Conservation (phyloP, 2,113 vertebrate species). For the Ceuthmochares aereus region DNA sequence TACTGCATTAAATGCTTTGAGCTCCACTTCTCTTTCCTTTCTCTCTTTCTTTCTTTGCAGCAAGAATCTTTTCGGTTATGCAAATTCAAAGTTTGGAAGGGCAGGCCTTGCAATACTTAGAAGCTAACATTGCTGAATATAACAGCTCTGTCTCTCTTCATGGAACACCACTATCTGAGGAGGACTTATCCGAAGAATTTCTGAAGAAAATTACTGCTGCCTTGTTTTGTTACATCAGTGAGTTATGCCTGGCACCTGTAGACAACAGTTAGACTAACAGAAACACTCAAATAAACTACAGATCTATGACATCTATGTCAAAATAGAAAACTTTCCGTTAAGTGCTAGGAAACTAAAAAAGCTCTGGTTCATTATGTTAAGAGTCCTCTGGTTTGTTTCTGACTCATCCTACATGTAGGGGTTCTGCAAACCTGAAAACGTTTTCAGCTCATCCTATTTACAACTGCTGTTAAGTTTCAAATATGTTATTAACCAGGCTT, state of each 20-base stretch:
- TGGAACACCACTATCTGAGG: neutral
- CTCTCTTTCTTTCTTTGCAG: neutral
- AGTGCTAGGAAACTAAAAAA: neutral
- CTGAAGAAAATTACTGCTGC: neutral
- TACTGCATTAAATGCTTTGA: neutral
- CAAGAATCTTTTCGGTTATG: neutral
- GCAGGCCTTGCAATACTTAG: neutral
- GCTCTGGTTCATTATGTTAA: neutral
- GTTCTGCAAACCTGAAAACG: neutral
- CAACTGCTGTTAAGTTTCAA: neutral
- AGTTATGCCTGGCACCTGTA: neutral
- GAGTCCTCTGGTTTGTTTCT: neutral
- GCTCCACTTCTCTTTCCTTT: neutral
- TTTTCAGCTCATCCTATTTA: neutral
- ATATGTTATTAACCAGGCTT: neutral
- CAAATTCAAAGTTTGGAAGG: neutral
- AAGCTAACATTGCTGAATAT: accelerated
- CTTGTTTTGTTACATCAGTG: neutral
- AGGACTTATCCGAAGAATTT: neutral
- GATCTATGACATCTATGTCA: neutral
- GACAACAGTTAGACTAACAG: neutral
- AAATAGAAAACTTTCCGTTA: neutral
- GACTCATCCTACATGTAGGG: neutral
- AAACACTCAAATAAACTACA: neutral
- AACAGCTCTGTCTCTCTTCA: neutral